Percentiles rank a stretch among this genome's conserved stretches.
Conservation (phyloP, 2,888 invertebrate species). For the Pyrocoelia pectoralis region DNA sequence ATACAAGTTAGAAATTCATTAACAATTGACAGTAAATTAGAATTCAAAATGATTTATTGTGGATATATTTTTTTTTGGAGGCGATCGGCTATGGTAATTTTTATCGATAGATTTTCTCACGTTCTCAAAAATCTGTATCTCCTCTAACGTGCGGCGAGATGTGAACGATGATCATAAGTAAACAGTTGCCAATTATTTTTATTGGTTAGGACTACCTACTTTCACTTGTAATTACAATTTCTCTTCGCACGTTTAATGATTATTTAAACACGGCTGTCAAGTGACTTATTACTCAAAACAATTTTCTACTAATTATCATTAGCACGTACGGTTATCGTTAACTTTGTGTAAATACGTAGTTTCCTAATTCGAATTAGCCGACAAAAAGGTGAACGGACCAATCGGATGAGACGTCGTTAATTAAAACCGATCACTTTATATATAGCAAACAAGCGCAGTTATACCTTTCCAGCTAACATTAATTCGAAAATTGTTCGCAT, state of each 20-base stretch:
- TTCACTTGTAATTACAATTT: slow-evolving; percentile 4
- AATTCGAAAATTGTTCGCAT: too few species aligned
- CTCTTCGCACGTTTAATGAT: neutral
- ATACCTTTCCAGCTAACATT: too few species aligned
- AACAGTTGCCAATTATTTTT: slow-evolving; percentile 6
- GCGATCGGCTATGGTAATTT: slow-evolving; percentile 14
- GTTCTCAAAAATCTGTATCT: neutral
- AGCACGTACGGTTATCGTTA: too few species aligned
- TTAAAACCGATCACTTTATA: too few species aligned
- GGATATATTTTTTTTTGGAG: slow-evolving; percentile 19
- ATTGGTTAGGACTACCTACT: neutral
- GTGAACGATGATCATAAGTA: too few species aligned
- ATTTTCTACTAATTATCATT: too few species aligned
- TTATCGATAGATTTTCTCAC: slow-evolving; percentile 17
- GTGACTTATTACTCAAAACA: too few species aligned
- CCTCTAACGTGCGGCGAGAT: neutral
- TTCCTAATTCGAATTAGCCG: too few species aligned
- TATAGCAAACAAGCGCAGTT: too few species aligned
- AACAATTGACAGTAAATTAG: slow-evolving; percentile 56
- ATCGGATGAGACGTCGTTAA: too few species aligned
- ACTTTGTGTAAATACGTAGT: too few species aligned
- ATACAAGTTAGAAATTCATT: slow-evolving; percentile 54
- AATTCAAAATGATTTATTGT: slow-evolving; percentile 43
- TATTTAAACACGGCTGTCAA: slow-evolving; percentile 3
- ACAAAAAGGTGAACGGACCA: too few species aligned